Evolutionary conservation across 2,797 vertebrate species (phyloP).

Genomic region (Takifugu ocellatus): DNA sequence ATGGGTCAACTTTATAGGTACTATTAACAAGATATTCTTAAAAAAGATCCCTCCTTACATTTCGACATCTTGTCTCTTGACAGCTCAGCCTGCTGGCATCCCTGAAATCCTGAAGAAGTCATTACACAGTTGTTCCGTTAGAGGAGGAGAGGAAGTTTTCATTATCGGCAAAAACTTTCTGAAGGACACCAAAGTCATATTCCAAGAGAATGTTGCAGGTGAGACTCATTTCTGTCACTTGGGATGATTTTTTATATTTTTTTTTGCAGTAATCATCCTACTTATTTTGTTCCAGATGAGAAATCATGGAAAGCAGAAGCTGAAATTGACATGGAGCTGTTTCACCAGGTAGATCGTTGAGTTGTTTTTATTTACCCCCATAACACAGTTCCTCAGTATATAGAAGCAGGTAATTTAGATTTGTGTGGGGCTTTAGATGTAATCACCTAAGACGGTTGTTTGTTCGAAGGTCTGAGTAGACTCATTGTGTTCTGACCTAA

Average conservation of each 20-base stretch:
- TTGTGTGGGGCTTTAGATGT: conserved; percentile 50
- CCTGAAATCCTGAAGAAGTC: conserved; percentile 99
- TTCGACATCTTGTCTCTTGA: conserved; percentile 21
- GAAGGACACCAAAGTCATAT: conserved; percentile 98
- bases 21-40: not conserved
- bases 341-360: conserved; percentile 88
- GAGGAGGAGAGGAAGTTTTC: conserved; percentile 94
- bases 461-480: conserved; percentile 59
- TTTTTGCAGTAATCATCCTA: not conserved
- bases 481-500: conserved; percentile 69
- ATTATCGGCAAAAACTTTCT: conserved; percentile 99
- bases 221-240: conserved; percentile 9
- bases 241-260: not conserved
- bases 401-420: conserved; percentile 38
- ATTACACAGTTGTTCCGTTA: conserved; percentile 90
- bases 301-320: conserved; percentile 96
- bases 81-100: conserved; percentile 97
- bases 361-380: conserved; percentile 23
- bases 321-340: conserved; percentile 98
- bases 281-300: conserved; percentile 80
- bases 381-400: conserved; percentile 35
- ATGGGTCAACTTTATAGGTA: not conserved
- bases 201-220: conserved; percentile 95
- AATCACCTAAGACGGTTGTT: conserved; percentile 66
- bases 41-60: not conserved